A percentile compares a stretch with the other conserved stretches of the same genome.
Evolutionary conservation across 1,140 invertebrate genomes (phyloP).

Genomic region (Lepidostoma basale): DNA sequence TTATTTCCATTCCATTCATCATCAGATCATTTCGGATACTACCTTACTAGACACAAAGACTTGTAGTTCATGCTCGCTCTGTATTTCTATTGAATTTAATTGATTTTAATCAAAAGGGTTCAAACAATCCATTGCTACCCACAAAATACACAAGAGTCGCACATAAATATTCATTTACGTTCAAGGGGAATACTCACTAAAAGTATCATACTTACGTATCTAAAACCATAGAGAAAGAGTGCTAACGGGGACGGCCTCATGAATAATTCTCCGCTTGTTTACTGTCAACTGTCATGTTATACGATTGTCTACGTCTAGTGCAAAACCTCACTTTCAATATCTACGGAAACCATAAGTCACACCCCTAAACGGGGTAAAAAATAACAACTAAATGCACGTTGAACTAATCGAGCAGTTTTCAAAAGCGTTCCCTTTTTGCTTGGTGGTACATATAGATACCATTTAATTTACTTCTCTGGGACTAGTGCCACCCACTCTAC

Average conservation of each 20-base stretch:
- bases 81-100: too few relatives aligned
- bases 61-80: too few relatives aligned
- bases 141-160: too few relatives aligned
- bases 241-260: slow-evolving; percentile 6
- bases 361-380: neutral
- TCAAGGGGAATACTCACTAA: neutral
- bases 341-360: neutral
- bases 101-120: too few relatives aligned
- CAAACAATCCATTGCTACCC: too few relatives aligned
- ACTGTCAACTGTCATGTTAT: slow-evolving; percentile 27
- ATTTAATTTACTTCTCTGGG: neutral
- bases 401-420: neutral
- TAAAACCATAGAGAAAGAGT: slow-evolving; percentile 24
- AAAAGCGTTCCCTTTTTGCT: neutral
- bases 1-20: too few relatives aligned
- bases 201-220: neutral
- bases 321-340: neutral
- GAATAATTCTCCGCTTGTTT: slow-evolving; percentile 22
- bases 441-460: neutral
- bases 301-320: slow-evolving; percentile 1
- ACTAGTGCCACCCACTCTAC: neutral
- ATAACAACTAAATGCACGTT: neutral
- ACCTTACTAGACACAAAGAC: too few relatives aligned
- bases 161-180: neutral
- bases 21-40: too few relatives aligned